Evolutionary conservation across 2,113 vertebrate species (phyloP).

Genomic region (Antidorcas marsupialis): DNA sequence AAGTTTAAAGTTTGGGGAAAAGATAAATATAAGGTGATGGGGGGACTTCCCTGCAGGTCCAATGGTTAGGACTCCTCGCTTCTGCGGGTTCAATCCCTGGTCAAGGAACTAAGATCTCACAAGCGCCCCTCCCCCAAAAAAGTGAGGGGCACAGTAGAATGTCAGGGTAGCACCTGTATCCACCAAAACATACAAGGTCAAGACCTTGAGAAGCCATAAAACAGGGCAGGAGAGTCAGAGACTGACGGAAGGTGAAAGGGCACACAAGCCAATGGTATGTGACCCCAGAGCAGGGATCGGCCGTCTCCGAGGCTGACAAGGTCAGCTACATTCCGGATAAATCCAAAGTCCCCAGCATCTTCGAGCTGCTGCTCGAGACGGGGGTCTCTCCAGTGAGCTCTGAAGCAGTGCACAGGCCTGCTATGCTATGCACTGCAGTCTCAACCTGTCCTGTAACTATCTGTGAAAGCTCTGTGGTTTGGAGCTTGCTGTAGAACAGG

Average conservation of each 20-base stretch:
- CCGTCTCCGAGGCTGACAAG: accelerated
- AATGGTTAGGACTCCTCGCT: not conserved
- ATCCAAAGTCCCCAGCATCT: too few species aligned
- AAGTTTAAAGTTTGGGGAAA: not conserved
- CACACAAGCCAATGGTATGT: accelerated
- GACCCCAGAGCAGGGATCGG: accelerated
- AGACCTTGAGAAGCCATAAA: not conserved
- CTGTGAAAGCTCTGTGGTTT: not conserved
- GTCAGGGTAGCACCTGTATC: not conserved
- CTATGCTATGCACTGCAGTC: accelerated
- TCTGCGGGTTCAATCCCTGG: not conserved
- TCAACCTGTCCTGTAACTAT: not conserved
- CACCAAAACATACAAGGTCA: not conserved
- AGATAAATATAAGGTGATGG: not conserved
- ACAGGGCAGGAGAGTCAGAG: not conserved
- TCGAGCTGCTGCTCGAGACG: too few species aligned
- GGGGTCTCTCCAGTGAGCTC: accelerated
- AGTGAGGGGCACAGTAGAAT: not conserved
- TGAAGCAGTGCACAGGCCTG: accelerated
- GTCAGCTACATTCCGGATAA: not conserved
- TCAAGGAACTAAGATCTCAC: not conserved
- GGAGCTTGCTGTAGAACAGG: not conserved
- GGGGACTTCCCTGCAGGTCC: not conserved
- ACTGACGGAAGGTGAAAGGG: not conserved
- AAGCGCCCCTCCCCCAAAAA: not conserved